Evolutionary conservation across 2,113 vertebrate species (phyloP).

Genomic region (Empidonax traillii): DNA sequence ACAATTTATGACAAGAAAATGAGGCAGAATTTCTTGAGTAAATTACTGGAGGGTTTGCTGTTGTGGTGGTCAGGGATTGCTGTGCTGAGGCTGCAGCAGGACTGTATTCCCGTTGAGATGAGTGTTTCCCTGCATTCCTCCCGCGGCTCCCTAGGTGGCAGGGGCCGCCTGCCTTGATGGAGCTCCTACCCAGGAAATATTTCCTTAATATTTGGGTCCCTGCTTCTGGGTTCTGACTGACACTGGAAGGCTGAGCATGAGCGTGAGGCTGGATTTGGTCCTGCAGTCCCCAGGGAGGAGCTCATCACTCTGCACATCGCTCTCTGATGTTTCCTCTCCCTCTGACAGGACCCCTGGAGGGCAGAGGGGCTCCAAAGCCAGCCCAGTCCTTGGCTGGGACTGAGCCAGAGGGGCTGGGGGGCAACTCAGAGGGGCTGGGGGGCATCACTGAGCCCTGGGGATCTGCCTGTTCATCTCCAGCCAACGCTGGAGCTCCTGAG

Average conservation of each 20-base stretch:
- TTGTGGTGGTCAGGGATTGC: fast-evolving
- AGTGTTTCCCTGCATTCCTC: not conserved
- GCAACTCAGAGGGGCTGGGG: fast-evolving
- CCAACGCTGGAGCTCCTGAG: not conserved
- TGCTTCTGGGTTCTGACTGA: not conserved
- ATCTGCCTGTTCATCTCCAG: not conserved
- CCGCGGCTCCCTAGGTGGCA: not conserved
- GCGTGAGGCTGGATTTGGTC: fast-evolving
- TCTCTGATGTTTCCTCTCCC: not conserved
- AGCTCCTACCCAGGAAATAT: too few relatives aligned
- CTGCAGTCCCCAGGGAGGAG: not conserved
- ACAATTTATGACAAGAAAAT: conserved; percentile 4
- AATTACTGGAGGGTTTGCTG: not conserved
- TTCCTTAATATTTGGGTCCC: too few relatives aligned
- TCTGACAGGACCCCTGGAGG: not conserved
- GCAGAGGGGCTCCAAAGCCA: too few relatives aligned
- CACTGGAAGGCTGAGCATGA: fast-evolving
- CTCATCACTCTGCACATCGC: not conserved
- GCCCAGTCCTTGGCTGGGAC: fast-evolving
- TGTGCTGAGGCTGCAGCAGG: not conserved
- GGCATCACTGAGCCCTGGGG: too few relatives aligned
- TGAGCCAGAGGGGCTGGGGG: fast-evolving
- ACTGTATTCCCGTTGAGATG: fast-evolving
- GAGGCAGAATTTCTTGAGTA: not conserved
- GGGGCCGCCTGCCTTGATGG: not conserved